phyloP scores from a whole-genome alignment of 2,888 invertebrate species.

The Pristionchus entomophagus region DNA sequence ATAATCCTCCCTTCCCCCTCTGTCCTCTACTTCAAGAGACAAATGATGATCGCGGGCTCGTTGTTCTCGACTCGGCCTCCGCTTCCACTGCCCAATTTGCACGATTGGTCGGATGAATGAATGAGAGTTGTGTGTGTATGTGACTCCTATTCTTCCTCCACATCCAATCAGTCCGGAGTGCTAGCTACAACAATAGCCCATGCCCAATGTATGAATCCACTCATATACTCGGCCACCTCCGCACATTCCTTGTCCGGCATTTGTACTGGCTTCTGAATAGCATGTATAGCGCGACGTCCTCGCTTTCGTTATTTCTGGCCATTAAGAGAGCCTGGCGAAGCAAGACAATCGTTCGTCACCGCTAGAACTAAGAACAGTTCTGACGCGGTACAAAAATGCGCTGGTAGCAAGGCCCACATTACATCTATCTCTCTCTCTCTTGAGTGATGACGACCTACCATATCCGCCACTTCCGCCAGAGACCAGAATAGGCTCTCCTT shows the following conservation, averaged over 20 bases:
- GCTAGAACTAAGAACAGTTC: too few relatives aligned
- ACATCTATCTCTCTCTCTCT: too few relatives aligned
- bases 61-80: slow-evolving; percentile 21
- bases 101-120: background rate
- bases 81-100: background rate
- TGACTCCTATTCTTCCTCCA: background rate
- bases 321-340: too few relatives aligned
- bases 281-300: background rate
- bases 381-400: too few relatives aligned
- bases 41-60: slow-evolving; percentile 10
- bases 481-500: background rate
- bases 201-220: slow-evolving; percentile 4
- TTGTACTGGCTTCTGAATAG: background rate
- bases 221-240: background rate
- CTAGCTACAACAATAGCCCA: background rate
- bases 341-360: too few relatives aligned
- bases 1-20: slow-evolving; percentile 12
- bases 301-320: background rate
- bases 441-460: background rate
- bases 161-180: background rate
- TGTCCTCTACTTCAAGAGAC: background rate
- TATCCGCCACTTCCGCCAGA: background rate
- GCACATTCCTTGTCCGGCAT: background rate
- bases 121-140: slow-evolving; percentile 1
- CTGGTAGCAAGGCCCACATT: too few relatives aligned